Evolutionary conservation across 2,888 invertebrate species (phyloP), one percentile per base, ranked within the genome.

Genomic region (Drosophila meridiana): DNA sequence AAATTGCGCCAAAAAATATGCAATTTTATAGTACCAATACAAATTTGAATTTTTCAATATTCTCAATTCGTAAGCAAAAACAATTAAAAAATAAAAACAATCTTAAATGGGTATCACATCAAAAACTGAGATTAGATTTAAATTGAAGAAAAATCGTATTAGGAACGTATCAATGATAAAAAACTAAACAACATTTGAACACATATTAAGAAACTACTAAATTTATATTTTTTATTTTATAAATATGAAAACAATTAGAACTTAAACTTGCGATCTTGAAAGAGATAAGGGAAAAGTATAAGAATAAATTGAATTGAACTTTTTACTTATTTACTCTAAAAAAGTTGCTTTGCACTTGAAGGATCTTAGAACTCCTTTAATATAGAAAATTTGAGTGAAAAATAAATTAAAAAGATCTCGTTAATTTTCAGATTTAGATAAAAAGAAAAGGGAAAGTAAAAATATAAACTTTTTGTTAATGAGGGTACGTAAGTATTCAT

Each of bases 1-100:
- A 87, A 91, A 90, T 91, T 92, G 90, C 91, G 90, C 90, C 90
- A 90, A 90, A 90, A 90, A 90, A 90, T 90, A 90, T 90, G 90
- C 90, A 90, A 92, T 88, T 83, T 83, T 73, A 89, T 87, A 72
- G 72, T 87, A 86, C 87, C 90, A 91, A 89, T 89, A 73, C 73
- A 77, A 87, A 73, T 72, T 70, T 70, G 9, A 52, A n/a, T 69
- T 64, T 56, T 50, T 30, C 32, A 11, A 52, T 52, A 36, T 58
- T 69, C 58, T 81, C 58, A 59, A 48, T 55, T n/a, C 32, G 42
- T 45, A n/a, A 66, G 58, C n/a, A 40, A 50, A 50, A 66, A 43
- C n/a, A 30, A 30, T n/a, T 13, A 9, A 5, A n/a, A 57, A 38
- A 47, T 8, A 63, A 69, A 50, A 11, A 7, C 32, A 62, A 20